Evolutionary conservation across 2,888 invertebrate genomes (phyloP), one percentile per base, ranked within the genome.

Genomic region (Drosophila rubida): DNA sequence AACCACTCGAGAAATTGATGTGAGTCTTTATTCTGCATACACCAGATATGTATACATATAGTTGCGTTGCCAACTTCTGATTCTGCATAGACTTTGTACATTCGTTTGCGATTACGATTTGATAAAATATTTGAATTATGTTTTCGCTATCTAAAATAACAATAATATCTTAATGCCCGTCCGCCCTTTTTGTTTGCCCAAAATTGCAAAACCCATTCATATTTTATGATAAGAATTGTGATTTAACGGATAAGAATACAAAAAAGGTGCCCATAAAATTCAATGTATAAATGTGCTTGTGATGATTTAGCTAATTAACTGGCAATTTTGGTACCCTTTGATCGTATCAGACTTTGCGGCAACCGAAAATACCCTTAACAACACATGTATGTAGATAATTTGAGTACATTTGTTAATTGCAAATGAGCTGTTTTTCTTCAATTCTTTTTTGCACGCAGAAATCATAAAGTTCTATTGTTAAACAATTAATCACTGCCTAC

Each of bases 51-150:
- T 30, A 11, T 11, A 4, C 11, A 30, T 30, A 30, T 30, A n/a
- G 3, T 30, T 1, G 4, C 6, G 44, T 45, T 59, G 35, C 44
- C 37, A 50, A 46, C 45, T 32, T n/a, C n/a, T 16, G 32, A 45
- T 53, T 30, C 30, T 14, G 14, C 32, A 4, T 54, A 41, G 46
- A 58, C 71, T 66, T 66, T 58, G 61, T 4, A 42, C 60, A n/a
- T n/a, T 32, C 32, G 32, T 32, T n/a, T 44, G 32, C 45, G 23
- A 39, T 14, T 27, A 42, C 23, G 30, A n/a, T 19, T 39, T 49
- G 45, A 65, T 61, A 58, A 58, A 64, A 65, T 50, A 69, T 50
- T 65, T 57, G 1, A 60, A 64, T 30, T 30, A 49, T 41, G 39
- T 32, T 35, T 23, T 19, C 32, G 60, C 19, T 55, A 51, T 51